Evolutionary conservation across 1,140 invertebrate species (phyloP), one percentile per base, ranked within the genome.

Genomic region (Microplitis demolitor): DNA sequence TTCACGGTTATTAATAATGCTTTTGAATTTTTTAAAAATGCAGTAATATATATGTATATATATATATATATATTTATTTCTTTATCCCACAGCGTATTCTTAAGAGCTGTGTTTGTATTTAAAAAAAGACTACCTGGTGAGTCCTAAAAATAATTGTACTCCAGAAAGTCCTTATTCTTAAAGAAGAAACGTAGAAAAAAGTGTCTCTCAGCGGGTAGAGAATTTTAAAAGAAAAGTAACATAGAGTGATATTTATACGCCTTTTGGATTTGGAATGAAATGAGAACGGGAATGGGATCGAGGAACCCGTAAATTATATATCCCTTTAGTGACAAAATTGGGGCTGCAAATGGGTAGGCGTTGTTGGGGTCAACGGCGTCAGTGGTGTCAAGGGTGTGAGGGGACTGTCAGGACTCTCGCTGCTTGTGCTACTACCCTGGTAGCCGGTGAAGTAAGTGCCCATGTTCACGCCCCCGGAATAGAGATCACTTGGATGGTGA

Each of bases 391-490:
- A 72, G 4, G 82, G 82, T 4, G 82, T 83, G 62, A 83, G 67
- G 0, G 82, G 82, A 72, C 82, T 83, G 60, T 78, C 82, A 37
- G 82, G 82, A 73, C 82, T 83, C 37, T 83, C 82, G 58, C 82
- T 83, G 8, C 82, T 80, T 8, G 76, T 80, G 53, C 81, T 83
- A 35, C 81, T 77, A 56, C 76, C 80, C 50, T 82, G 82, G 69
- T 83, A 83, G n/a, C 78, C 75, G 6, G 79, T 78, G 54, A 83
- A 76, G 67, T 83, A 83, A 73, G 77, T 74, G 31, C 81, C 79
- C 58, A 83, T 76, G 68, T 77, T 82, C 11, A 81, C 77, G 4
- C 76, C 76, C 33, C 74, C 67, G 4, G 77, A 5, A 33, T 83
- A 83, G n/a, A 83, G 69, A 4, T 83, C 82, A n/a, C 61, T 72